These are phyloP conservation scores for Acyrthosiphon pisum DNA, from an alignment of 1,140 invertebrate genomes.

Conservation along the genomic window DNA sequence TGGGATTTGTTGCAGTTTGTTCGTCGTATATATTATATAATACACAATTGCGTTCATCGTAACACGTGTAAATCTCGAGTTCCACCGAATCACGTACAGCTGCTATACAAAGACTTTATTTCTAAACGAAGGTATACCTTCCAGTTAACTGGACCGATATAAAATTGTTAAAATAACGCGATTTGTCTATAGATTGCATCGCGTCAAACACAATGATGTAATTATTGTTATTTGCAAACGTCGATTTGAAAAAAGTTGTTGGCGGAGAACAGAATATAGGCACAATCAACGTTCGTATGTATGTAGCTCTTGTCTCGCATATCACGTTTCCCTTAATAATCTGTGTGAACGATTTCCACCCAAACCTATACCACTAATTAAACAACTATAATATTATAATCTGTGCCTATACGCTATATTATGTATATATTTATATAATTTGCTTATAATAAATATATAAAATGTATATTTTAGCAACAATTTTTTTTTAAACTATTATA, in stretches of 20 bases:
- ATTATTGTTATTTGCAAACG: neutral
- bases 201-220: neutral
- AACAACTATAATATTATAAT: too few species aligned
- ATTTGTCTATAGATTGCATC: neutral
- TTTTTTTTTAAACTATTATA: too few species aligned
- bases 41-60: neutral
- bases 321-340: neutral
- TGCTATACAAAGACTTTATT: neutral
- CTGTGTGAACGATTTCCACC: neutral
- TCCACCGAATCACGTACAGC: neutral
- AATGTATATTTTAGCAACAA: too few species aligned
- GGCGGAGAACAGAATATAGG: neutral
- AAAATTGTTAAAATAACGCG: neutral
- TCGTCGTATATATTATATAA: neutral
- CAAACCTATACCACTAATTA: neutral
- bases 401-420: too few species aligned
- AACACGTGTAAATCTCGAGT: neutral
- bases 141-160: neutral
- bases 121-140: neutral
- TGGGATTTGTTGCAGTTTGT: neutral
- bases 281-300: neutral
- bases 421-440: neutral
- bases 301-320: neutral
- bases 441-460: too few species aligned
- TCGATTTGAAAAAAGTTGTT: neutral